Percentiles rank a stretch among this genome's conserved stretches.
Conservation (phyloP, 2,797 vertebrate genomes). For the Gallinago nigripennis region DNA sequence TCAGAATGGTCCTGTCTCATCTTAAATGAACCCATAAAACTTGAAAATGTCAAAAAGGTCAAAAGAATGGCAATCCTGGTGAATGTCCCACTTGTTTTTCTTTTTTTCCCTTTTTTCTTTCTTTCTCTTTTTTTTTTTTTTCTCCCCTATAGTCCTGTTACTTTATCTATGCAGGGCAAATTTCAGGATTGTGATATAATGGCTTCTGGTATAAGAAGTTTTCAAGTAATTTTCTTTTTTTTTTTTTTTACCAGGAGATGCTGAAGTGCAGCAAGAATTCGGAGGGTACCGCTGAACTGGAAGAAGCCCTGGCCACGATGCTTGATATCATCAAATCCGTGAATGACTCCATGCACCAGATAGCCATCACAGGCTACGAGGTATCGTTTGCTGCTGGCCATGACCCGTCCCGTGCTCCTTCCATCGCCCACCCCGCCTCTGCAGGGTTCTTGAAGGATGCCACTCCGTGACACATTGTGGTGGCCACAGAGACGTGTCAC, state of each 20-base stretch:
- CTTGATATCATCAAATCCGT: constrained; percentile 93
- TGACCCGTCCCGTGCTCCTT: background rate
- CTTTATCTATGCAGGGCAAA: background rate
- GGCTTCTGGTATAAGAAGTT: background rate
- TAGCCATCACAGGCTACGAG: constrained; percentile 94
- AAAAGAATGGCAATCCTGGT: background rate
- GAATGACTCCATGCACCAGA: constrained; percentile 94
- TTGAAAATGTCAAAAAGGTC: background rate
- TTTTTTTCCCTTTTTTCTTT: background rate
- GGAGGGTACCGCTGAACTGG: constrained; percentile 84
- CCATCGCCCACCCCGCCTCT: background rate
- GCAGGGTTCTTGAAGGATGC: background rate
- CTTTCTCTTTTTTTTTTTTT: background rate
- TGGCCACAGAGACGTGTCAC: background rate
- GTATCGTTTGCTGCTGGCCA: constrained; percentile 62
- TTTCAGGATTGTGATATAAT: background rate
- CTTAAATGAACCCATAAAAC: background rate
- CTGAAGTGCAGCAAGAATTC: constrained; percentile 88
- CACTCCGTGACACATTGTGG: background rate
- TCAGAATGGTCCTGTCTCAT: background rate
- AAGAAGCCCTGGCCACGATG: constrained; percentile 88
- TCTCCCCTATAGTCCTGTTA: background rate
- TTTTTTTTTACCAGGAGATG: constrained; percentile 82
- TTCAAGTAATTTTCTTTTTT: background rate
- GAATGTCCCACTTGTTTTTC: background rate